Percentiles rank a stretch among this genome's conserved stretches.
Evolutionary conservation across 2,113 vertebrate species (phyloP).

Genomic region (Platichthys flesus): DNA sequence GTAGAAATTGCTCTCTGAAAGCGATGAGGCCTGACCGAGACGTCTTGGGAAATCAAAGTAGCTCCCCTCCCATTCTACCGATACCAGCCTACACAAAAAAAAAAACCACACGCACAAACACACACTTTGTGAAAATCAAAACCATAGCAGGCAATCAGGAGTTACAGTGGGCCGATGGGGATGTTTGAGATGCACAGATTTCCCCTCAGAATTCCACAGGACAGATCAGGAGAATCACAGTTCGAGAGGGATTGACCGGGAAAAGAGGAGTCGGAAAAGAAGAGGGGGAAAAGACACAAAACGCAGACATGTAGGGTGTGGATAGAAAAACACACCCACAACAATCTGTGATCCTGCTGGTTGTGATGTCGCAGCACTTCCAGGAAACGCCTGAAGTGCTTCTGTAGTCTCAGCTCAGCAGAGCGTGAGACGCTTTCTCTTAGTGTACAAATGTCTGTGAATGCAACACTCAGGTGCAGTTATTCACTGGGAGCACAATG

Average conservation of each 20-base stretch:
- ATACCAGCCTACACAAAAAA: slow-evolving; percentile 34
- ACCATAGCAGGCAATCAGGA: slow-evolving; percentile 37
- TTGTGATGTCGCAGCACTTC: slow-evolving; percentile 61
- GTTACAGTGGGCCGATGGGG: slow-evolving; percentile 16
- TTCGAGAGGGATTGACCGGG: slow-evolving; percentile 9
- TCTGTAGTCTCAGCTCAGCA: slow-evolving; percentile 53
- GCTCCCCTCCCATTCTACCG: slow-evolving; percentile 44
- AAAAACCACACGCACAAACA: slow-evolving; percentile 34
- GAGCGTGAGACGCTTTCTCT: slow-evolving; percentile 28
- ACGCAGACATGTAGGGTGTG: slow-evolving; percentile 6
- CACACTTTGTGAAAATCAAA: slow-evolving; percentile 36
- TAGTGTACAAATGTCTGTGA: slow-evolving; percentile 6
- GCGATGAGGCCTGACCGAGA: slow-evolving; percentile 72
- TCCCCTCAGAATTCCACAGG: slow-evolving; percentile 18
- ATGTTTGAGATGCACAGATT: slow-evolving; percentile 30
- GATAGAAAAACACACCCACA: slow-evolving; percentile 37
- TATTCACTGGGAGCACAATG: background rate
- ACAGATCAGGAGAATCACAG: slow-evolving; percentile 36
- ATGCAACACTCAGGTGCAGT: background rate
- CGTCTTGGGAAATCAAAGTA: slow-evolving; percentile 80
- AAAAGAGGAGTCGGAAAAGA: background rate
- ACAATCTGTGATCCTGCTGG: slow-evolving; percentile 33
- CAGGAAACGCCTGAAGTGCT: slow-evolving; percentile 58
- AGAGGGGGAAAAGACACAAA: background rate
- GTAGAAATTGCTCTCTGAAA: slow-evolving; percentile 69